Percentiles rank a stretch among this genome's conserved stretches.
These are phyloP conservation scores for Synanthedon andrenaeformis DNA, from an alignment of 2,888 invertebrate species.

Conservation along the genomic window DNA sequence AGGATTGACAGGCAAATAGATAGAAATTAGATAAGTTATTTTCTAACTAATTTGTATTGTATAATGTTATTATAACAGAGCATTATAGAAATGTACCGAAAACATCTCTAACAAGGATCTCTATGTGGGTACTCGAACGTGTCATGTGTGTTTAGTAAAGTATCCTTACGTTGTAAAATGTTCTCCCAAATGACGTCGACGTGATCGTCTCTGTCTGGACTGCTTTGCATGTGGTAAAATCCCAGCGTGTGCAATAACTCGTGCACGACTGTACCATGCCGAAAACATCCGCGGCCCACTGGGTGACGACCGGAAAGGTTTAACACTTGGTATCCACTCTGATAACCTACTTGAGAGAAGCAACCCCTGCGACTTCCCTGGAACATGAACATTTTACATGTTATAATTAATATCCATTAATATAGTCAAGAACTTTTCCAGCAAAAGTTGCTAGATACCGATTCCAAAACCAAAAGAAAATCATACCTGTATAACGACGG, in stretches of 20 bases:
- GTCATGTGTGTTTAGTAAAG: too few species aligned
- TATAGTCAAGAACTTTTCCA: too few species aligned
- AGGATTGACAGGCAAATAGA: too few species aligned
- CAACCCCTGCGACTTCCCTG: slow-evolving; percentile 60
- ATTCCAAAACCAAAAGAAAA: neutral
- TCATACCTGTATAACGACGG: slow-evolving; percentile 59
- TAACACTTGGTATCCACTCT: slow-evolving; percentile 64
- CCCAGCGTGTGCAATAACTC: slow-evolving; percentile 84
- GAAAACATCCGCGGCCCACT: slow-evolving; percentile 69
- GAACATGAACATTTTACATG: neutral
- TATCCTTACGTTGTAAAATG: slow-evolving; percentile 68
- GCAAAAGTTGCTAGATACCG: too few species aligned
- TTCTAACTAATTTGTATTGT: too few species aligned
- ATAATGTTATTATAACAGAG: too few species aligned
- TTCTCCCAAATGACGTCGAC: slow-evolving; percentile 81
- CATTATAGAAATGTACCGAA: too few species aligned
- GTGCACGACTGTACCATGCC: slow-evolving; percentile 78
- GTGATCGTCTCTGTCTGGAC: slow-evolving; percentile 81
- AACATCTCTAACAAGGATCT: too few species aligned
- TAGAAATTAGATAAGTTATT: too few species aligned
- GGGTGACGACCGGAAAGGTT: slow-evolving; percentile 70
- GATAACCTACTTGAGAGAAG: slow-evolving; percentile 63
- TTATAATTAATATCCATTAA: too few species aligned
- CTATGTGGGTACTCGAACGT: too few species aligned
- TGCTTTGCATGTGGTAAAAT: slow-evolving; percentile 87